Evolutionary conservation across 2,888 invertebrate species (phyloP).

Genomic region (Yponomeuta plumbellus): DNA sequence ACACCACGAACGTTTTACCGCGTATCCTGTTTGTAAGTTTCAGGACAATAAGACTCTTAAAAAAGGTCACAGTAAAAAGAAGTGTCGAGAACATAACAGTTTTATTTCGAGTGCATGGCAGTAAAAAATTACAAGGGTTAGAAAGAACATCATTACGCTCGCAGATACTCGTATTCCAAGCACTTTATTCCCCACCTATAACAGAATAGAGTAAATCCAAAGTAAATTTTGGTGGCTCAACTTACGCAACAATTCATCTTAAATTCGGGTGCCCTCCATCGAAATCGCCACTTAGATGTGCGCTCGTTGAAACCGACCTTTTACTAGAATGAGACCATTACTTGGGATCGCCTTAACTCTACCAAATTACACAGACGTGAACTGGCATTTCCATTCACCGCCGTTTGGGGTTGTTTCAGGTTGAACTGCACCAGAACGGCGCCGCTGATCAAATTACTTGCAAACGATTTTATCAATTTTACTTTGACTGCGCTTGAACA

Average conservation of each 20-base stretch:
- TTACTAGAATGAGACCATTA: conserved; percentile 3
- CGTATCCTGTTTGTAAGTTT: neutral
- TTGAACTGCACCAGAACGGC: too few relatives aligned
- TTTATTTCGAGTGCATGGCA: neutral
- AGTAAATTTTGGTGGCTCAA: neutral
- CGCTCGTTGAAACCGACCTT: neutral
- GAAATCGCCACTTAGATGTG: conserved; percentile 1
- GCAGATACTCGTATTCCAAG: neutral
- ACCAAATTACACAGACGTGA: neutral
- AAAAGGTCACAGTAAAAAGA: neutral
- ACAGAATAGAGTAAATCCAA: neutral
- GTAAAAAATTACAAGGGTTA: neutral
- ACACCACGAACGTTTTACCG: neutral
- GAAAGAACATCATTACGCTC: neutral
- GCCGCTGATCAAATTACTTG: too few relatives aligned
- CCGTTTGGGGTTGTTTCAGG: neutral
- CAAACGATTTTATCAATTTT: too few relatives aligned
- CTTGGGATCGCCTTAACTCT: neutral
- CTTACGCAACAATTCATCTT: neutral
- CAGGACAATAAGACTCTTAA: neutral
- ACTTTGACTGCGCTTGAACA: too few relatives aligned
- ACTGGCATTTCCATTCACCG: neutral
- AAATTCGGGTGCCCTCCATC: neutral
- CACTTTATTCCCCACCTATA: neutral
- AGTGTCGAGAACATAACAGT: neutral